phyloP scores from a whole-genome alignment of 2,888 invertebrate species.

The Hoplodrina blanda region DNA sequence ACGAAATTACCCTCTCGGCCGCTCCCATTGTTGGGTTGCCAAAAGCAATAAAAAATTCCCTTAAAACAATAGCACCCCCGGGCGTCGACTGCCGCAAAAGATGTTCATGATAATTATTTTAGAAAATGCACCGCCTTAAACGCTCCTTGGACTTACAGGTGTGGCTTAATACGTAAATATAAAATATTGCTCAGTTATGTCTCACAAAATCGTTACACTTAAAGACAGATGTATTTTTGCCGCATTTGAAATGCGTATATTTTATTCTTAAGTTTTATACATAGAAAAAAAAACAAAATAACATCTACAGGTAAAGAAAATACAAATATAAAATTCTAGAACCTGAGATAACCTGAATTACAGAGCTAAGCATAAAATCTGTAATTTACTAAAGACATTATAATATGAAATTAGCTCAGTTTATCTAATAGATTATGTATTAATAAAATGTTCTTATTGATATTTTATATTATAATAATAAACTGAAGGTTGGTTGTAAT shows the following conservation, averaged over 20 bases:
- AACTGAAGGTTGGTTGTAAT: conserved; percentile 54
- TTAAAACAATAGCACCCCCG: conserved; percentile 89
- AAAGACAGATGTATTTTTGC: conserved; percentile 37
- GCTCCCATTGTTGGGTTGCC: conserved; percentile 88
- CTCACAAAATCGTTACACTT: conserved; percentile 52
- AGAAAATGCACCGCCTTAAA: conserved; percentile 85
- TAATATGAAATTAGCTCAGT: conserved; percentile 22
- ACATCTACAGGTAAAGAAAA: not conserved
- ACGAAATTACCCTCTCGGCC: conserved; percentile 82
- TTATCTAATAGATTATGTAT: conserved; percentile 27
- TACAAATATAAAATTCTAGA: conserved; percentile 2
- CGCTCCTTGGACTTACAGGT: conserved; percentile 85
- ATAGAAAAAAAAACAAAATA: not conserved
- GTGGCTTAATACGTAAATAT: conserved; percentile 79
- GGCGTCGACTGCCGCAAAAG: conserved; percentile 85
- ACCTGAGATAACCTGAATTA: not conserved
- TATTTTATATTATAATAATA: conserved; percentile 50
- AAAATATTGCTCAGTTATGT: conserved; percentile 59
- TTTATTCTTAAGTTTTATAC: not conserved
- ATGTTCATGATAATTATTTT: conserved; percentile 89
- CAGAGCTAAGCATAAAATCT: conserved; percentile 13
- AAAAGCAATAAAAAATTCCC: conserved; percentile 87
- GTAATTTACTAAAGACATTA: conserved; percentile 17
- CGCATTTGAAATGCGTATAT: conserved; percentile 25
- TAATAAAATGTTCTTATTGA: conserved; percentile 39